Evolutionary conservation across 2,888 invertebrate genomes (phyloP).

Genomic region (Rambutsinella grinnellia): DNA sequence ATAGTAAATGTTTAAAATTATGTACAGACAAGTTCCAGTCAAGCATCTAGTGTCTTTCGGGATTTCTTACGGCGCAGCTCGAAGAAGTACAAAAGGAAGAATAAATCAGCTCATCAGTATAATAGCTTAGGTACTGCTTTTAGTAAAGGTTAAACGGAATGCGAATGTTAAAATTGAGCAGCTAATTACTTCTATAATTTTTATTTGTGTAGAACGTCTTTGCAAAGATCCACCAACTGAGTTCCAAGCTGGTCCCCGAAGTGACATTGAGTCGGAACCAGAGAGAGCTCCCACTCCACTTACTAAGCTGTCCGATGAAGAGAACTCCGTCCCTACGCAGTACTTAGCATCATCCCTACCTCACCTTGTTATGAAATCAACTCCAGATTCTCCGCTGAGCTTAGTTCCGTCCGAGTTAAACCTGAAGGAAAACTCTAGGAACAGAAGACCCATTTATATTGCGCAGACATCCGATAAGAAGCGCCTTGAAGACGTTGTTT

Average conservation of each 20-base stretch:
- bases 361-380: constrained; percentile 32
- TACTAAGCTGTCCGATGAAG: constrained; percentile 55
- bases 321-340: constrained; percentile 51
- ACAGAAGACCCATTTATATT: constrained; percentile 66
- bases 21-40: constrained; percentile 81
- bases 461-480: constrained; percentile 58
- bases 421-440: constrained; percentile 62
- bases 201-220: constrained; percentile 20
- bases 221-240: constrained; percentile 15
- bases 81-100: constrained; percentile 66
- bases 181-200: background rate
- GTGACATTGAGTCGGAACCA: constrained; percentile 45
- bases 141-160: too few species aligned
- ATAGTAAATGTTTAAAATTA: constrained; percentile 55
- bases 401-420: constrained; percentile 64
- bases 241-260: constrained; percentile 12
- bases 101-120: constrained; percentile 33
- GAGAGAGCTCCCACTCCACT: constrained; percentile 37
- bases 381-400: constrained; percentile 63
- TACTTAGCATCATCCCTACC: constrained; percentile 37
- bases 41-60: constrained; percentile 78
- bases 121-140: constrained; percentile 36
- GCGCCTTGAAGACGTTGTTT: background rate
- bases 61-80: constrained; percentile 74
- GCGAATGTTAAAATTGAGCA: too few species aligned